phyloP scores from a whole-genome alignment of 2,888 invertebrate genomes.

The Torymus auratus region DNA sequence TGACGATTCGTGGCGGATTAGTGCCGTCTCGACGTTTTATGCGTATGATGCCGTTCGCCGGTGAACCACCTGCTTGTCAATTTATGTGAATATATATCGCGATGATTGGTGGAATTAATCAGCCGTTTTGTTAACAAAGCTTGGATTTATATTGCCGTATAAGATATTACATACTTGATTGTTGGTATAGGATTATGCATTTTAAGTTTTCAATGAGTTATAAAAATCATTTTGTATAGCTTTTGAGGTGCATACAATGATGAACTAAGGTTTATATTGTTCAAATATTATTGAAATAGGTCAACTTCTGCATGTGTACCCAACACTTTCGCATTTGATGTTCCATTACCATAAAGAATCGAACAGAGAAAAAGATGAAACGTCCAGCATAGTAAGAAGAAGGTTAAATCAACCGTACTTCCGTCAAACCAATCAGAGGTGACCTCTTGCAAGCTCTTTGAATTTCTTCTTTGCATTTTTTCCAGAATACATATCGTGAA shows the following conservation, averaged over 20 bases:
- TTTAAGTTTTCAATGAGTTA: too few species aligned
- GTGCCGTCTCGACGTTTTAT: conserved; percentile 23
- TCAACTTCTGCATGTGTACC: conserved; percentile 21
- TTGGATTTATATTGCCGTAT: too few species aligned
- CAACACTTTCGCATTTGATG: conserved; percentile 60
- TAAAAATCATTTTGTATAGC: too few species aligned
- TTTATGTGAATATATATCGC: too few species aligned
- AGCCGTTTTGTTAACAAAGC: too few species aligned
- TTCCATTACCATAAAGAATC: conserved; percentile 47
- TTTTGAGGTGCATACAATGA: too few species aligned
- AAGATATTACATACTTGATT: too few species aligned
- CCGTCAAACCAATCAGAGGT: conserved; percentile 72
- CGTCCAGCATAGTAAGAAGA: conserved; percentile 49
- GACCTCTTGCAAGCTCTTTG: conserved; percentile 64
- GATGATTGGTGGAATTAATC: too few species aligned
- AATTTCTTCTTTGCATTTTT: conserved; percentile 61
- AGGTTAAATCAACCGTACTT: conserved; percentile 66
- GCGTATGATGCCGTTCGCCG: background rate
- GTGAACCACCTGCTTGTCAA: conserved; percentile 21
- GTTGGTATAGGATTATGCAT: too few species aligned
- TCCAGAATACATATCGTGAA: conserved; percentile 1
- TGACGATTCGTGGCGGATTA: conserved; percentile 32
- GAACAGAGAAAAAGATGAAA: conserved; percentile 47
- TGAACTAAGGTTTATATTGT: background rate
- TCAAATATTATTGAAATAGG: conserved; percentile 20